Percentiles rank a stretch among this genome's conserved stretches.
These are phyloP conservation scores for Porphyrio hochstetteri DNA, from an alignment of 2,113 vertebrate species.

Conservation along the genomic window DNA sequence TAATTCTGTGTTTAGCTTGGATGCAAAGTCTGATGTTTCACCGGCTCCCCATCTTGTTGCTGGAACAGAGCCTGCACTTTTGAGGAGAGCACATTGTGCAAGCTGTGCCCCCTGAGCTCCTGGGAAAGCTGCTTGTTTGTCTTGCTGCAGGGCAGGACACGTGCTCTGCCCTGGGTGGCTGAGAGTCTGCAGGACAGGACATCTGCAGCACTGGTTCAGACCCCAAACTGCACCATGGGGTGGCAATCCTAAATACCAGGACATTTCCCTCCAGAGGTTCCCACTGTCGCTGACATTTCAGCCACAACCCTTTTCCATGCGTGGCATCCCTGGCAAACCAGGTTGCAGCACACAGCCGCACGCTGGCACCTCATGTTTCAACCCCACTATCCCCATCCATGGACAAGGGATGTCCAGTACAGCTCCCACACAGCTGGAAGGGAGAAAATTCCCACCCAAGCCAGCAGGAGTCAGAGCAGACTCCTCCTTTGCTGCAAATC, in stretches of 20 bases:
- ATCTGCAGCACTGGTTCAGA: neutral
- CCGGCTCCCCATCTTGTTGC: neutral
- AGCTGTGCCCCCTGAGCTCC: neutral
- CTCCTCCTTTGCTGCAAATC: neutral
- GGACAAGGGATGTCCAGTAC: neutral
- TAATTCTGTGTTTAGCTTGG: constrained; percentile 1
- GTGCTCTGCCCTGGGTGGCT: neutral
- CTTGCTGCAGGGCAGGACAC: neutral
- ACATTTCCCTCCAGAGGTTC: neutral
- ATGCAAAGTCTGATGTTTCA: neutral
- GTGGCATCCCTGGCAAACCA: neutral
- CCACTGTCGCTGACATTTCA: neutral
- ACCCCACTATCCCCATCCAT: rapidly evolving
- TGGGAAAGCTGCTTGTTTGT: neutral
- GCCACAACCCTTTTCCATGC: neutral
- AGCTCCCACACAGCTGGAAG: neutral
- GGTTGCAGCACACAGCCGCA: neutral
- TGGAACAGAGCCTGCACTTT: neutral
- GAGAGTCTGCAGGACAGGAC: neutral
- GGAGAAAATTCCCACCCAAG: neutral
- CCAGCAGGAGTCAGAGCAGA: neutral
- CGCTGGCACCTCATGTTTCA: rapidly evolving
- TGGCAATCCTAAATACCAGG: neutral
- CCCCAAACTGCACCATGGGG: neutral
- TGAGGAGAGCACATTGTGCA: neutral